Percentiles rank a stretch among this genome's conserved stretches.
Evolutionary conservation across 2,888 invertebrate species (phyloP).

Genomic region (Macrosiphum euphorbiae): DNA sequence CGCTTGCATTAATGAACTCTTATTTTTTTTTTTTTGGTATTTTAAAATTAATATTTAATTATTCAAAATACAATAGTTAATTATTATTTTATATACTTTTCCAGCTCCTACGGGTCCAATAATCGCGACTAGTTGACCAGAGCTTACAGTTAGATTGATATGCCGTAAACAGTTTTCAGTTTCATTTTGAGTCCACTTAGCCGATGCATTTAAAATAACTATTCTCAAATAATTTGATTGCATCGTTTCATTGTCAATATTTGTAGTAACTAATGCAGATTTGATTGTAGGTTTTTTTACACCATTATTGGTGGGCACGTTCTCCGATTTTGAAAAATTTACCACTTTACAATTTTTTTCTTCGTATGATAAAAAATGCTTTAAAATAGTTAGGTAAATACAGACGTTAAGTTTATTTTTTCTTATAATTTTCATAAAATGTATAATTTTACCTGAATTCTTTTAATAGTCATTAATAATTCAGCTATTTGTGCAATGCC

Average conservation of each 20-base stretch:
- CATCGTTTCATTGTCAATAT: neutral
- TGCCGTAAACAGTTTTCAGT: constrained; percentile 73
- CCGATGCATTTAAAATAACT: constrained; percentile 69
- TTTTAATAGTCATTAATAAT: constrained; percentile 80
- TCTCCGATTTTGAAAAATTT: neutral
- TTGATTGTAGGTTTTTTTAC: neutral
- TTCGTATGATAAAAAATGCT: constrained; percentile 71
- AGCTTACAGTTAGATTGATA: constrained; percentile 73
- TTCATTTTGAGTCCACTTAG: constrained; percentile 74
- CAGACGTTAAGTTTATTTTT: constrained; percentile 66
- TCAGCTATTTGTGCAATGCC: constrained; percentile 86
- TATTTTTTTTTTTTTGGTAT: neutral
- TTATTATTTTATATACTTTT: constrained; percentile 74
- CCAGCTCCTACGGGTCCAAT: constrained; percentile 84
- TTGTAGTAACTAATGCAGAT: no score
- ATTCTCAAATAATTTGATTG: constrained; percentile 68
- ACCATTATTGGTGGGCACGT: neutral
- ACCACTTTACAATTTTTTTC: constrained; percentile 68
- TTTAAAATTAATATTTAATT: neutral
- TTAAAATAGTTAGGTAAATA: neutral
- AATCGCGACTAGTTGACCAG: constrained; percentile 77
- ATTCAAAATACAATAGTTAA: neutral
- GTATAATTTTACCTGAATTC: constrained; percentile 74
- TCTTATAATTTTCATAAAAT: neutral
- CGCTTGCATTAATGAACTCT: constrained; percentile 80